These are phyloP conservation scores for Cepphus grylle DNA, from an alignment of 2,113 vertebrate genomes.

Conservation along the genomic window DNA sequence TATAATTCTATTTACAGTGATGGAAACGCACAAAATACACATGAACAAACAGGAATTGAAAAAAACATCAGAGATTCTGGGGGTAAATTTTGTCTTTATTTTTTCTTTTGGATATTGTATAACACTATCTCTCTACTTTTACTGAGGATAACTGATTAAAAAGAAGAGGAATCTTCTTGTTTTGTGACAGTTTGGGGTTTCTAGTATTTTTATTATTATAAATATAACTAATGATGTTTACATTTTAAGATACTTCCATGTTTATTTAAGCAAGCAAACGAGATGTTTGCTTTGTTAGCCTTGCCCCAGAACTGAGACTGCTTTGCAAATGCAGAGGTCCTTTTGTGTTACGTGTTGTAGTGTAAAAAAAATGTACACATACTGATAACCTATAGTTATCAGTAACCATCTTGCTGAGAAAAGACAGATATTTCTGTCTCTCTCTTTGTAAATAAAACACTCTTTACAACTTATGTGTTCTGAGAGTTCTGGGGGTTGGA, in stretches of 20 bases:
- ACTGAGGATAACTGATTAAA: background rate
- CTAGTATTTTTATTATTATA: background rate
- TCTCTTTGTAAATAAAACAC: background rate
- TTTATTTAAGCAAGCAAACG: background rate
- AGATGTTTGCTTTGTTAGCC: background rate
- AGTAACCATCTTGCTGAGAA: background rate
- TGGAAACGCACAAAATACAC: slow-evolving; percentile 85
- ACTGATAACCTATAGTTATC: background rate
- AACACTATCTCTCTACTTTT: background rate
- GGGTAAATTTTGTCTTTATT: slow-evolving; percentile 66
- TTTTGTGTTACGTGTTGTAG: background rate
- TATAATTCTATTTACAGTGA: slow-evolving; percentile 75
- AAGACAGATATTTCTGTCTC: background rate
- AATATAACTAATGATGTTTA: background rate
- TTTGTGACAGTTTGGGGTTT: background rate
- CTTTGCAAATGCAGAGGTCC: background rate
- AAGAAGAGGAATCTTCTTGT: background rate
- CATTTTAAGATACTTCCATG: background rate
- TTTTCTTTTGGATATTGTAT: background rate
- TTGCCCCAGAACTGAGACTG: background rate
- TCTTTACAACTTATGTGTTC: background rate
- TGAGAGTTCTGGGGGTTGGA: background rate
- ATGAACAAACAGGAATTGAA: slow-evolving; percentile 84
- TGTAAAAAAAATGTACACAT: background rate
- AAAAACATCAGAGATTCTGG: slow-evolving; percentile 84